These are phyloP conservation scores for Sebastes matsubarae DNA, from an alignment of 2,797 vertebrate genomes.

Conservation along the genomic window DNA sequence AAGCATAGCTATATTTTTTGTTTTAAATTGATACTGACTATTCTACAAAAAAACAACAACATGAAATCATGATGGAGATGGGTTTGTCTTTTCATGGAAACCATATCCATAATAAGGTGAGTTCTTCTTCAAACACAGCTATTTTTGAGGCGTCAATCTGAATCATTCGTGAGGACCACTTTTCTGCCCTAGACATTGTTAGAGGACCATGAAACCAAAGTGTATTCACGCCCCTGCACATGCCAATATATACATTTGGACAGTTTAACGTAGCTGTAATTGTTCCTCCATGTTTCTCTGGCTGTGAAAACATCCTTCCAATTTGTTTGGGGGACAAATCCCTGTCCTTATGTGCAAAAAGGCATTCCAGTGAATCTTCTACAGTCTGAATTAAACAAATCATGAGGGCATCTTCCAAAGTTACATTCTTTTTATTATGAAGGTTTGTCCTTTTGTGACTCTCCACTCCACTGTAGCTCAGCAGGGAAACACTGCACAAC, in stretches of 20 bases:
- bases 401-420: background rate
- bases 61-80: background rate
- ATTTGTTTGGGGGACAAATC: background rate
- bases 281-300: background rate
- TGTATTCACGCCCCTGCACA: background rate
- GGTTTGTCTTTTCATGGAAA: accelerated
- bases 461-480: background rate
- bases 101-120: too few species aligned
- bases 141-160: too few species aligned
- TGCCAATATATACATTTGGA: background rate
- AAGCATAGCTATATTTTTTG: background rate
- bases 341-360: background rate
- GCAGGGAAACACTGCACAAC: background rate
- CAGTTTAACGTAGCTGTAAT: background rate
- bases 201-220: background rate
- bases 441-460: background rate
- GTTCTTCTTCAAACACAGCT: too few species aligned
- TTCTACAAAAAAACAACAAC: background rate
- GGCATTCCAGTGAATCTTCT: background rate
- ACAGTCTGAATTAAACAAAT: background rate
- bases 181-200: background rate
- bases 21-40: background rate
- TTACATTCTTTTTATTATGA: background rate
- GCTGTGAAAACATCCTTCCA: background rate
- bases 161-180: too few species aligned